phyloP scores from a whole-genome alignment of 30 jellyfish, hydroid and myxozoan species.

The Clytia hemisphaerica region DNA sequence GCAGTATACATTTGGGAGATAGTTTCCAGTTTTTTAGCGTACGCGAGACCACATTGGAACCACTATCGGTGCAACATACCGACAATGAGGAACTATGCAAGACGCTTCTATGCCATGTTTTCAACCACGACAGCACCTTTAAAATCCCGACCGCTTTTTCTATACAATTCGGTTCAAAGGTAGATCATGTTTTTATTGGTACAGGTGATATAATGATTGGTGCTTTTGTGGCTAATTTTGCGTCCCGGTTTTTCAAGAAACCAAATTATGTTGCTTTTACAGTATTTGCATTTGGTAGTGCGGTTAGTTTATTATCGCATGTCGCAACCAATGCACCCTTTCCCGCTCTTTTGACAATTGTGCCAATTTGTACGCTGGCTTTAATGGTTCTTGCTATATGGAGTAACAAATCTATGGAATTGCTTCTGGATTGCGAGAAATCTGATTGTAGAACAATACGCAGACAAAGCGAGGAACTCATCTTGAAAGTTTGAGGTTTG shows the following conservation, averaged over 20 bases:
- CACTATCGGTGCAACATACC: not conserved
- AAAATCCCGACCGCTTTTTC: slow-evolving; percentile 57
- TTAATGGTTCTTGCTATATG: not conserved
- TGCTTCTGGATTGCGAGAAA: slow-evolving; percentile 11
- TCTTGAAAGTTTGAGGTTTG: too few species aligned
- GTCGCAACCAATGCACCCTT: slow-evolving; percentile 26
- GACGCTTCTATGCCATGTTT: slow-evolving; percentile 22
- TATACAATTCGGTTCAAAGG: slow-evolving; percentile 23
- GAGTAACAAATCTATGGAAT: slow-evolving; percentile 1
- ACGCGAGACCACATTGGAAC: not conserved
- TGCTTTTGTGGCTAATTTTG: slow-evolving; percentile 40
- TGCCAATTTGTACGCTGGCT: slow-evolving; percentile 45
- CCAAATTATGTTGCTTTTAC: not conserved
- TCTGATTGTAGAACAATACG: too few species aligned
- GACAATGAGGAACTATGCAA: slow-evolving; percentile 6
- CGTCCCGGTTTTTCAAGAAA: slow-evolving; percentile 23
- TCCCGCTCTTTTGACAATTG: slow-evolving; percentile 55
- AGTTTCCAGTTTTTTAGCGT: not conserved
- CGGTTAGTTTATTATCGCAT: slow-evolving; percentile 26
- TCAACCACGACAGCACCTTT: not conserved
- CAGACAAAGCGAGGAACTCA: too few species aligned
- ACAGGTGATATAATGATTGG: slow-evolving; percentile 57
- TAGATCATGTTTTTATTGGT: slow-evolving; percentile 38
- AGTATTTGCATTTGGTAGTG: slow-evolving; percentile 23
- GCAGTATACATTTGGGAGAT: slow-evolving; percentile 13